These are phyloP conservation scores for Hippocampus mohnikei DNA, from an alignment of 2,113 vertebrate genomes.

Conservation along the genomic window DNA sequence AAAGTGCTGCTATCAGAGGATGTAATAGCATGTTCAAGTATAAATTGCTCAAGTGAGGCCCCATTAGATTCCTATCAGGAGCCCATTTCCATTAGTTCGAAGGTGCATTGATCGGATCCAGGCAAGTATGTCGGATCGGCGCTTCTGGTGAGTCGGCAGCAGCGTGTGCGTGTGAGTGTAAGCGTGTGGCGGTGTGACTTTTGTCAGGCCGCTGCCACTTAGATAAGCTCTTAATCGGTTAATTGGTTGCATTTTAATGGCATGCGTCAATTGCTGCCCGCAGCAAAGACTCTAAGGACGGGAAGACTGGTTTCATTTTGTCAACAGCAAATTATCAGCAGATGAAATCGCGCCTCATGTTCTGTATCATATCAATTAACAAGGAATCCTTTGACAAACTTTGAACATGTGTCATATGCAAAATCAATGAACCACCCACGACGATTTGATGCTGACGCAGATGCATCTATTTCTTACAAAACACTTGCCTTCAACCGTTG, in stretches of 20 bases:
- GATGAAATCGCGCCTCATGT: background rate
- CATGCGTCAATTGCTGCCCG: background rate
- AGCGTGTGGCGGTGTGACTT: background rate
- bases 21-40: slow-evolving; percentile 50
- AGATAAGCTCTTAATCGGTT: slow-evolving; percentile 19
- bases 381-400: too few relatives aligned
- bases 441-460: too few relatives aligned
- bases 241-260: slow-evolving; percentile 19
- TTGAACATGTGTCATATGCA: too few relatives aligned
- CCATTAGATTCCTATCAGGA: slow-evolving; percentile 62
- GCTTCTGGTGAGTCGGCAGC: slow-evolving; percentile 38
- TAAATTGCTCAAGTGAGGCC: slow-evolving; percentile 46
- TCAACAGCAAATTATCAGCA: background rate
- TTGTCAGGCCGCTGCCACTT: slow-evolving; percentile 4
- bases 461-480: too few relatives aligned
- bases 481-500: too few relatives aligned
- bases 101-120: slow-evolving; percentile 56
- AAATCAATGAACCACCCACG: too few relatives aligned
- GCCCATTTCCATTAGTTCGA: slow-evolving; percentile 57
- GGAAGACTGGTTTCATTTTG: background rate
- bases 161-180: background rate
- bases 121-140: slow-evolving; percentile 31
- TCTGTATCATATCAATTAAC: too few relatives aligned
- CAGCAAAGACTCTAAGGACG: background rate
- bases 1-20: slow-evolving; percentile 44